Evolutionary conservation across 2,888 invertebrate genomes (phyloP), one percentile per base, ranked within the genome.

Genomic region (Orthosia incerta): DNA sequence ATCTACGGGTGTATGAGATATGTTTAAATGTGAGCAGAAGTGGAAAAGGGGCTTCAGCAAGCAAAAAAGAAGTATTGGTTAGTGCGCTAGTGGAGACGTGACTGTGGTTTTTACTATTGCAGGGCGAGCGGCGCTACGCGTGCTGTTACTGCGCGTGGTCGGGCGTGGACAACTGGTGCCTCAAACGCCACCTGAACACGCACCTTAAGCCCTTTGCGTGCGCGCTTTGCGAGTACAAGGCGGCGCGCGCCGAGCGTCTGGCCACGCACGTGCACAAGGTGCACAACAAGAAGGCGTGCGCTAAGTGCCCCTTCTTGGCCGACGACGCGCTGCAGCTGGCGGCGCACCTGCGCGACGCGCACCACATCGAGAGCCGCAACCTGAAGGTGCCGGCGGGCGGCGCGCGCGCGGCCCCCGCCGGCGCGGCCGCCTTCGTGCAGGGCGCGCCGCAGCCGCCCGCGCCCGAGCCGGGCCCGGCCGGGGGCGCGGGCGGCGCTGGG

Each of bases 131-230:
- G 87, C 97, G 98, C 86, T 98, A 98, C 94, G 97, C 98, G 84
- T 99, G 99, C 95, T 98, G 98, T 92, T 99, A 98, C 93, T 99
- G 99, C 94, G 97, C 98, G 31, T 99, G 99, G 99, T 98, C 98
- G 55, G 99, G 99, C 31, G 98, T 98, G 72, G 99, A 99, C 95
- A 99, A 99, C 93, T 99, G 99, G 99, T 99, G 99, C 89, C 96
- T 99, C 76, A 99, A 99, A 93, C 97, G 99, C 62, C 99, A 99
- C 93, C 97, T 99, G 89, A 99, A 99, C 96, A 99, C 99, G 51
- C 99, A 99, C 94, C 97, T 99, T 91, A 99, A 99, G 95, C 99
- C 99, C 60, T 99, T 98, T 93, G 98, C 98, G 71, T 99, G 99
- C 93, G 97, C 98, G 87, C 97, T 99, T 70, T 99, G 99, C 95